Conservation (phyloP, 2,797 vertebrate species). For the Phalanger gymnotis region DNA sequence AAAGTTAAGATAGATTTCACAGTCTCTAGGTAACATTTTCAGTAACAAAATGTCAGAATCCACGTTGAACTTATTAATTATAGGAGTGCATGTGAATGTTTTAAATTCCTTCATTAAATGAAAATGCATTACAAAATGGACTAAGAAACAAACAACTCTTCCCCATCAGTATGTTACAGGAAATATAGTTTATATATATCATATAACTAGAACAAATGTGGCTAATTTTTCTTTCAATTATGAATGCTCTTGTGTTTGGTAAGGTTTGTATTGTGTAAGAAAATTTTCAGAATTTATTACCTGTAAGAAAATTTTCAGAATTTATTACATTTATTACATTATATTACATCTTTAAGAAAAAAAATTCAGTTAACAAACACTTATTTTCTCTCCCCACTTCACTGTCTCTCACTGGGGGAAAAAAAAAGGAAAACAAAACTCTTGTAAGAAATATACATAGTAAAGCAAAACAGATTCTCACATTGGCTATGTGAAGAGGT, state of each 20-base stretch:
- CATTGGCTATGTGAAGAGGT: neutral
- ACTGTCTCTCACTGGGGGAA: neutral
- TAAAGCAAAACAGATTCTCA: neutral
- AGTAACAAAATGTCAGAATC: neutral
- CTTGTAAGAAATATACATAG: neutral
- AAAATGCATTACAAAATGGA: neutral
- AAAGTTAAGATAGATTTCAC: neutral
- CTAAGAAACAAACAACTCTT: neutral
- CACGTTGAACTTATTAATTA: neutral
- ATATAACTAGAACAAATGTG: neutral
- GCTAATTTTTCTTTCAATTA: neutral
- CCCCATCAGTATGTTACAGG: neutral
- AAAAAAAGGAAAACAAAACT: neutral
- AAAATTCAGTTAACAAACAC: neutral
- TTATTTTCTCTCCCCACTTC: neutral
- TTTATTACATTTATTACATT: too few relatives aligned
- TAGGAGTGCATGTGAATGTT: neutral
- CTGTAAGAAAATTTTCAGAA: neutral
- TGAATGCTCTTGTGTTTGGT: neutral
- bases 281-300: neutral
- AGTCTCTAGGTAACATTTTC: neutral
- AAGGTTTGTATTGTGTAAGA: neutral
- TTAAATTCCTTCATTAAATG: neutral
- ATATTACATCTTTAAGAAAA: too few relatives aligned
- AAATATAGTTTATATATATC: neutral